Conservation (phyloP, 1,140 invertebrate species). For the silkworm (Bombyx mori) region ASM3026992v2 NC_085116.1:858001-858500, state of each 20-base stretch:
- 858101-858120: conserved; percentile 3
- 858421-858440: conserved; percentile 16
- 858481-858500: conserved; percentile 25
- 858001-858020: no score
- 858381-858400: conserved; percentile 28
- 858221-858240: conserved; percentile 31
- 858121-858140: conserved; percentile 8
- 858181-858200: conserved; percentile 13
- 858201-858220: conserved; percentile 19
- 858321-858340: conserved; percentile 27
- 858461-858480: conserved; percentile 14
- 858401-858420: conserved; percentile 16
- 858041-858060: background rate
- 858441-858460: conserved; percentile 19
- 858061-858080: background rate
- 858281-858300: conserved; percentile 20
- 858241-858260: conserved; percentile 18
- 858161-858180: conserved; percentile 26
- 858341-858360: conserved; percentile 26
- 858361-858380: conserved; percentile 27
- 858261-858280: conserved; percentile 23
- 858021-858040: background rate
- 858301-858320: conserved; percentile 17
- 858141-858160: conserved; percentile 18
- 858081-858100: background rate